Base-by-base conservation (phyloP, 2,888 invertebrate species). In the Ophion ventricosus region DNA sequence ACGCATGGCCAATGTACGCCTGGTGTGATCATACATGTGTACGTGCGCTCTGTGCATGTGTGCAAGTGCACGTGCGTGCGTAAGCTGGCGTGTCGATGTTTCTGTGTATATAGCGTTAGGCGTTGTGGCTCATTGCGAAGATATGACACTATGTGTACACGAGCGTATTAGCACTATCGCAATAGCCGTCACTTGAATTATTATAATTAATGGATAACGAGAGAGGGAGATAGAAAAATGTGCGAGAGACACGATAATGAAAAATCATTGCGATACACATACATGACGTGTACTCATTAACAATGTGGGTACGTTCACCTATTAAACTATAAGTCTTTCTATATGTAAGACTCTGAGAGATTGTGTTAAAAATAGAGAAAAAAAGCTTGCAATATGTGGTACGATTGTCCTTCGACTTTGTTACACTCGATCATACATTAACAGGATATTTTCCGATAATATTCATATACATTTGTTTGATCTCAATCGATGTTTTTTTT, bases 1-100 rank as follows among this genome's bases (percentile, higher is more conserved):
- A 89, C 89, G 85, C 87, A 84, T 82, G 75, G 87, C 89, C 86
- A 81, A 79, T 66, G 35, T 35, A 29, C 64, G 57, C 23, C 43
- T 43, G 69, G 25, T 17, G 56, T 43, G 63, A 43, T 66, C 69
- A 70, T 54, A 29, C 43, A 29, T 54, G 2, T 56, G 35, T 35
- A 35, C 8, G 35, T 1, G 35, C 35, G 35, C 35, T n/a, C n/a
- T n/a, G n/a, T n/a, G n/a, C n/a, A n/a, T n/a, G n/a, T n/a, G n/a
- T n/a, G n/a, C n/a, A n/a, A n/a, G n/a, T n/a, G n/a, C n/a, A n/a
- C 10, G 10, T 23, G 56, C 49, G 59, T 66, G 17, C 26, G 54
- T 56, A 29, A 64, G 57, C 49, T 14, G 25, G 3, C 29, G 59
- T 59, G n/a, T n/a, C n/a, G n/a, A 29, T 54, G 43, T 75, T 11